Conservation (phyloP, 2,113 vertebrate genomes). For the Colinus virginianus region DNA sequence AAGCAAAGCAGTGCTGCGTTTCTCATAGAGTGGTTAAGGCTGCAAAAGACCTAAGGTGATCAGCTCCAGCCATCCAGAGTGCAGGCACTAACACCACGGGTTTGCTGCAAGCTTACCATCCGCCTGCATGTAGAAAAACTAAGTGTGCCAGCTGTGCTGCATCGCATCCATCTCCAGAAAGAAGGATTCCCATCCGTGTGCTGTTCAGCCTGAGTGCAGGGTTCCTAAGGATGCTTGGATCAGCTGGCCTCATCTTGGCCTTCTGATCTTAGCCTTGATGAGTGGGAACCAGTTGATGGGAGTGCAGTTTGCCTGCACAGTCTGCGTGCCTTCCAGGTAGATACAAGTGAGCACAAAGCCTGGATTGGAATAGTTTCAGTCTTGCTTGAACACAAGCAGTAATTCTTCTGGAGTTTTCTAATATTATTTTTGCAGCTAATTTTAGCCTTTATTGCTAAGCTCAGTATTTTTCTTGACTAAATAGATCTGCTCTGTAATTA, state of each 20-base stretch:
- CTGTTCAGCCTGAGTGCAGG: too few species aligned
- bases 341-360: slow-evolving; percentile 43
- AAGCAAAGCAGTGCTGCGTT: rapidly evolving
- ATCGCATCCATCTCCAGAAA: not conserved
- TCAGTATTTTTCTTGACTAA: slow-evolving; percentile 27
- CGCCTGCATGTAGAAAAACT: rapidly evolving
- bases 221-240: not conserved
- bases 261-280: not conserved
- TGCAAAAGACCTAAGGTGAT: too few species aligned
- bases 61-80: too few species aligned
- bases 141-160: not conserved
- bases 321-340: slow-evolving; percentile 54
- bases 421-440: slow-evolving; percentile 43
- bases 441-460: slow-evolving; percentile 51
- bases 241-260: not conserved
- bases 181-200: not conserved
- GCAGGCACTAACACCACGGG: too few species aligned
- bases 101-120: not conserved
- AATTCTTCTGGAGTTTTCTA: slow-evolving; percentile 55
- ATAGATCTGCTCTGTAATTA: slow-evolving; percentile 57
- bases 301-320: slow-evolving; percentile 47
- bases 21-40: not conserved
- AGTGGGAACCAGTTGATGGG: slow-evolving; percentile 21
- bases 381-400: slow-evolving; percentile 31
- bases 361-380: slow-evolving; percentile 52